These are phyloP conservation scores for Torymus tubicola DNA, from an alignment of 2,888 invertebrate species.

Conservation along the genomic window DNA sequence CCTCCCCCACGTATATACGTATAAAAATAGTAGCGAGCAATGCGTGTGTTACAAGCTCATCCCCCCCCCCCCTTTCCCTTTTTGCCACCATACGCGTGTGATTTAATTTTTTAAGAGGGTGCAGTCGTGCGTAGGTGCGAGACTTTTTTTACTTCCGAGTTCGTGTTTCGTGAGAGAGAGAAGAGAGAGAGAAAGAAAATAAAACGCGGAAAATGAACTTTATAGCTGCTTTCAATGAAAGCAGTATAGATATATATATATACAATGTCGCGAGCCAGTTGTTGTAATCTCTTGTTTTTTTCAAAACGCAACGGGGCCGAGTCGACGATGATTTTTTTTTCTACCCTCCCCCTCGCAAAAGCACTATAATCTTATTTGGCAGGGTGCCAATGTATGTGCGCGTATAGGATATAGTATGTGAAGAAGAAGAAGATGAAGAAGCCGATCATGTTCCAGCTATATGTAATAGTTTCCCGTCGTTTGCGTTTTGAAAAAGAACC, in stretches of 20 bases:
- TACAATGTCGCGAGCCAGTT: not conserved
- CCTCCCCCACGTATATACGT: not conserved
- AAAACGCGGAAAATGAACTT: not conserved
- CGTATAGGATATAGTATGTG: not conserved
- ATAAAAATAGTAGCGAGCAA: not conserved
- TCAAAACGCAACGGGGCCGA: constrained; percentile 2
- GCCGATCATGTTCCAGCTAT: not conserved
- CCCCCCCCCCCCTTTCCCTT: too few relatives aligned
- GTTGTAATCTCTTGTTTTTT: not conserved
- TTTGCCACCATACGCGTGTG: not conserved
- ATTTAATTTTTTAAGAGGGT: constrained; percentile 28
- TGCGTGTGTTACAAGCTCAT: too few relatives aligned
- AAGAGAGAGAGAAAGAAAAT: too few relatives aligned
- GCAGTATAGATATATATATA: too few relatives aligned
- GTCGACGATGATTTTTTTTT: not conserved
- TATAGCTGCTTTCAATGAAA: constrained; percentile 32
- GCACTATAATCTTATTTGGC: constrained; percentile 30
- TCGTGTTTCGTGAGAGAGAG: too few relatives aligned
- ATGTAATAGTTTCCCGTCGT: not conserved
- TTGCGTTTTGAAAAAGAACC: constrained; percentile 64
- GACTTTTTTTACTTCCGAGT: not conserved
- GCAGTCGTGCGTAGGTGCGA: not conserved
- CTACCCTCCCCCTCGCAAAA: not conserved
- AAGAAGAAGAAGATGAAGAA: constrained; percentile 1
- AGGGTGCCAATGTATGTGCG: constrained; percentile 36